Conservation (phyloP, 2,797 vertebrate species). For the Remorina albescens region DNA sequence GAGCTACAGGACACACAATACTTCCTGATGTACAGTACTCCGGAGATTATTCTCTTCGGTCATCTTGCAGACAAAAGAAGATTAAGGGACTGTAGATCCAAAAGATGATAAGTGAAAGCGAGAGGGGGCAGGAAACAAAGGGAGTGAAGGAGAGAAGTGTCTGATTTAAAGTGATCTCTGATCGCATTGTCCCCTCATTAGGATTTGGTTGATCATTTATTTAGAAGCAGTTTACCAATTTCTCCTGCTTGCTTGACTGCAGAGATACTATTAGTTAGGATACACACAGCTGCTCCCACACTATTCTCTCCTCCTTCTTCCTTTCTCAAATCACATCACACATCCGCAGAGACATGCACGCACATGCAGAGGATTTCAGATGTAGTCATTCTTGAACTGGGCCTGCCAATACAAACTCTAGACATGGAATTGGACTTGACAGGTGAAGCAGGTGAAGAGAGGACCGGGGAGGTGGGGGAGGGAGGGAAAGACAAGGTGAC, state of each 20-base stretch:
- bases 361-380: slow-evolving; percentile 1
- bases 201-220: slow-evolving; percentile 51
- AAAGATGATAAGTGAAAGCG: neutral
- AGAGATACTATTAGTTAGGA: slow-evolving; percentile 20
- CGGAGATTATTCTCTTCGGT: slow-evolving; percentile 26
- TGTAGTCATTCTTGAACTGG: slow-evolving; percentile 19
- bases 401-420: slow-evolving; percentile 47
- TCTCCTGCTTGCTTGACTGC: slow-evolving; percentile 12
- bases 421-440: slow-evolving; percentile 65
- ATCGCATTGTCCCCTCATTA: no score
- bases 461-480: slow-evolving; percentile 12
- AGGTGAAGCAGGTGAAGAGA: slow-evolving; percentile 59
- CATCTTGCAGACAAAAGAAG: slow-evolving; percentile 18
- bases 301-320: neutral
- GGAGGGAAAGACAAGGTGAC: slow-evolving; percentile 51
- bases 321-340: slow-evolving; percentile 10
- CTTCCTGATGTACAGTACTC: neutral
- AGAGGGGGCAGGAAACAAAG: slow-evolving; percentile 13
- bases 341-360: neutral
- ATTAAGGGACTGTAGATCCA: slow-evolving; percentile 14
- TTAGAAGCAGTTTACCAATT: slow-evolving; percentile 9
- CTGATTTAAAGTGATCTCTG: slow-evolving; percentile 17
- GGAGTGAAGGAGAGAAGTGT: slow-evolving; percentile 21
- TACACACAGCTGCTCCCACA: slow-evolving; percentile 23
- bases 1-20: slow-evolving; percentile 13